These are phyloP conservation scores for Heliornis fulica DNA, from an alignment of 2,113 vertebrate species.

Conservation along the genomic window DNA sequence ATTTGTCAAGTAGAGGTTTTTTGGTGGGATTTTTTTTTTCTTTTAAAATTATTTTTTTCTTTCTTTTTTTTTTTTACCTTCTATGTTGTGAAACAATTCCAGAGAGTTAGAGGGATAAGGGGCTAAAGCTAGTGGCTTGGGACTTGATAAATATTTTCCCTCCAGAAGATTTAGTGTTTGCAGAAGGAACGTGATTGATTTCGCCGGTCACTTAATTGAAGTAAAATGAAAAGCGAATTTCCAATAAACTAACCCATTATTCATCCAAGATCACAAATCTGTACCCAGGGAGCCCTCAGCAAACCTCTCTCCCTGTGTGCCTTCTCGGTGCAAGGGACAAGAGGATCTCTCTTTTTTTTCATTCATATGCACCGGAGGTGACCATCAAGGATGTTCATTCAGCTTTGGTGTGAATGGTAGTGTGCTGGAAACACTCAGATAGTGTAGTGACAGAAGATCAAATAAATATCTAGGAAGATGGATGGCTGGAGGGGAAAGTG, in stretches of 20 bases:
- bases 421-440: neutral
- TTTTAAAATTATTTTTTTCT: too few relatives aligned
- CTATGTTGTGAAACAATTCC: neutral
- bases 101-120: neutral
- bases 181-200: conserved; percentile 76
- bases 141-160: conserved; percentile 75
- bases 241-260: conserved; percentile 74
- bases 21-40: too few relatives aligned
- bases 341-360: neutral
- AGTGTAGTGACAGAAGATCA: neutral
- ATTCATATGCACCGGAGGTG: neutral
- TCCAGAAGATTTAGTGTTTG: conserved; percentile 73
- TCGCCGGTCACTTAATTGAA: conserved; percentile 74
- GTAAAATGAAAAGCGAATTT: conserved; percentile 77
- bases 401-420: neutral
- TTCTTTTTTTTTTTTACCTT: accelerated
- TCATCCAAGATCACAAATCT: conserved; percentile 49
- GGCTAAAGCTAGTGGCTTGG: conserved; percentile 44
- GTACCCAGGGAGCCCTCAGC: conserved; percentile 52
- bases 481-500: neutral
- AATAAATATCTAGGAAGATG: neutral
- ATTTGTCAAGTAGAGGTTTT: neutral
- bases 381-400: neutral
- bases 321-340: neutral
- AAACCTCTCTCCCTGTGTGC: neutral